phyloP scores from a whole-genome alignment of 2,797 vertebrate species.

The Clarias laeviceps region DNA sequence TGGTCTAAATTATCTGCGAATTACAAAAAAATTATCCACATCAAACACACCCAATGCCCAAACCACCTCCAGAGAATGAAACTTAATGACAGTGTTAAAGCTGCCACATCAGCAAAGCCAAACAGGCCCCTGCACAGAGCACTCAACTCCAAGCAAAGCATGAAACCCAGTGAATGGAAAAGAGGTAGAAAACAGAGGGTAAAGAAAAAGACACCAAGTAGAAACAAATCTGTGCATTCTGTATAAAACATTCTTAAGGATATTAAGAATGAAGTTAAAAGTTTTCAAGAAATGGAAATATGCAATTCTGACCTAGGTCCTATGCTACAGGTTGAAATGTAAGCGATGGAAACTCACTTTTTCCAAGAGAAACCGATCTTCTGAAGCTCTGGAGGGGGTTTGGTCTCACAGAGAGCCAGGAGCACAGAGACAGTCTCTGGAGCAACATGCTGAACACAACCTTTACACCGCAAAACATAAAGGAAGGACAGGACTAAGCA shows the following conservation, averaged over 20 bases:
- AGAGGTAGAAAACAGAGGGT: neutral
- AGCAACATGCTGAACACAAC: constrained; percentile 66
- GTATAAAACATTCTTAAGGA: neutral
- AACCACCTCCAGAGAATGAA: constrained; percentile 55
- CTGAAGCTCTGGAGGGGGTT: constrained; percentile 50
- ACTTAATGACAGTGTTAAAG: constrained; percentile 64
- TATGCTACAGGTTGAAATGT: neutral
- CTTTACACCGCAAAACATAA: constrained; percentile 28
- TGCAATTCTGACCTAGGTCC: neutral
- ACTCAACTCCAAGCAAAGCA: constrained; percentile 61
- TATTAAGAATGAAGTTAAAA: neutral
- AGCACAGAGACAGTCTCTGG: constrained; percentile 62
- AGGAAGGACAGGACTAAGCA: neutral
- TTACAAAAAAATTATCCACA: neutral
- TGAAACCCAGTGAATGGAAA: constrained; percentile 13
- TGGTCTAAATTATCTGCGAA: neutral
- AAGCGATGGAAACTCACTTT: constrained; percentile 51
- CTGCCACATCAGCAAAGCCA: constrained; percentile 74
- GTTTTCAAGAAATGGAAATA: neutral
- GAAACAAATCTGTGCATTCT: neutral
- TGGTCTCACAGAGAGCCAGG: constrained; percentile 49
- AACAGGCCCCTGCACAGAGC: constrained; percentile 67
- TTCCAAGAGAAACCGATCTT: constrained; percentile 67
- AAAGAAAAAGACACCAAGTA: neutral
- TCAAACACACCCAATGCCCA: neutral